Percentiles rank a stretch among this genome's conserved stretches.
Evolutionary conservation across 1,140 invertebrate genomes (phyloP).

Genomic region (Drosophila quadrilineata): DNA sequence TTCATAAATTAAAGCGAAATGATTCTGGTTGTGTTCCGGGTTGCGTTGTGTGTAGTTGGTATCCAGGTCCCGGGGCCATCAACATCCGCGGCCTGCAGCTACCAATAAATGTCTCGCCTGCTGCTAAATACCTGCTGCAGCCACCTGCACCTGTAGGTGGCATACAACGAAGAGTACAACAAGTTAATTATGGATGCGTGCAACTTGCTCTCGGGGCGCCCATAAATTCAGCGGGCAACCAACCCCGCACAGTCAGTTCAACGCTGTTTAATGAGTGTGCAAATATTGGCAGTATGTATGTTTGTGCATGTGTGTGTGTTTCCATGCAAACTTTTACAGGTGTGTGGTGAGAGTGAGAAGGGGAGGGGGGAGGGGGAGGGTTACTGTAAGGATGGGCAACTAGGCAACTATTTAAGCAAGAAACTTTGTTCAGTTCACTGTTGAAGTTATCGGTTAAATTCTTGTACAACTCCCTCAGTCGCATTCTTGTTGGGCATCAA

Average conservation of each 20-base stretch:
- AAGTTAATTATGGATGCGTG: slow-evolving; percentile 73
- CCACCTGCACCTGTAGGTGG: slow-evolving; percentile 3
- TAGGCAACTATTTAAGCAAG: slow-evolving; percentile 60
- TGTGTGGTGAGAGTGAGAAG: no score
- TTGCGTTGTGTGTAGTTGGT: slow-evolving; percentile 3
- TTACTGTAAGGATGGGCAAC: no score
- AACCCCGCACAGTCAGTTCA: no score
- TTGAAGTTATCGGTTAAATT: slow-evolving; percentile 48
- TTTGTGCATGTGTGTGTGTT: slow-evolving; percentile 8
- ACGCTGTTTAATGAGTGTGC: slow-evolving; percentile 67
- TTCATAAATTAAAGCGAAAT: slow-evolving; percentile 55
- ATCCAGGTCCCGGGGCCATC: background rate
- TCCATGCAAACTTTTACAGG: slow-evolving; percentile 15
- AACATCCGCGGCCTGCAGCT: slow-evolving; percentile 13
- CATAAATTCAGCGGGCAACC: slow-evolving; percentile 64
- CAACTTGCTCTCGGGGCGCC: slow-evolving; percentile 39
- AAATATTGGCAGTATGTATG: slow-evolving; percentile 36
- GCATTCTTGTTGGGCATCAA: background rate
- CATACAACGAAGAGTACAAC: slow-evolving; percentile 52
- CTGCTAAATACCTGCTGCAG: slow-evolving; percentile 41
- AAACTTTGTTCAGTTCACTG: slow-evolving; percentile 53
- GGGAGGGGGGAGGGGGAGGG: no score
- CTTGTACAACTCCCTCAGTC: background rate
- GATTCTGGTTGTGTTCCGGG: background rate
- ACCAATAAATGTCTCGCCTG: slow-evolving; percentile 48